Evolutionary conservation across 2,113 vertebrate species (phyloP).

Genomic region (Hyla sarda): DNA sequence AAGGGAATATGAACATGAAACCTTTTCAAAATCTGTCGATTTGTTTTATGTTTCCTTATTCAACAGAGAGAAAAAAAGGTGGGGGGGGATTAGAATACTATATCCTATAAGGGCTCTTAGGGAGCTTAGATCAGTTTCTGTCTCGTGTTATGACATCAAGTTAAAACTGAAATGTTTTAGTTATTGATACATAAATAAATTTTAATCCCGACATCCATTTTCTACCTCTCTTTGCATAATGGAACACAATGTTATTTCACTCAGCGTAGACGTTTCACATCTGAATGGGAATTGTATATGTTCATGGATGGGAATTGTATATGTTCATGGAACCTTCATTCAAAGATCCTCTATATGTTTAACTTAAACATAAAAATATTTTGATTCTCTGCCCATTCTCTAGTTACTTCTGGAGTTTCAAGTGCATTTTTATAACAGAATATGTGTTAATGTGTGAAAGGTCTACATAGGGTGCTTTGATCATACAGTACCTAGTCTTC

Average conservation of each 20-base stretch:
- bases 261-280: too few relatives aligned
- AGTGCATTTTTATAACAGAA: constrained; percentile 29
- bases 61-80: not conserved
- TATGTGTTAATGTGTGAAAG: constrained; percentile 1
- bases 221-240: not conserved
- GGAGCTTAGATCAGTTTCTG: not conserved
- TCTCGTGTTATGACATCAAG: not conserved
- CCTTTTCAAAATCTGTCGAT: not conserved
- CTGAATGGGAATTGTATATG: not conserved
- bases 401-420: not conserved
- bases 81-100: not conserved
- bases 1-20: not conserved
- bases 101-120: not conserved
- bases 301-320: not conserved
- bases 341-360: not conserved
- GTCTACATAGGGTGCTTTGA: constrained; percentile 49
- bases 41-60: not conserved
- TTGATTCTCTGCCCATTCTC: not conserved
- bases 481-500: constrained; percentile 28
- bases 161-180: not conserved
- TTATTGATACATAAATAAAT: not conserved
- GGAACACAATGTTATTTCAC: not conserved
- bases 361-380: not conserved
- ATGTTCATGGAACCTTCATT: not conserved
- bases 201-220: not conserved